Evolutionary conservation across 2,888 invertebrate species (phyloP).

Genomic region (Hydraecia micacea): DNA sequence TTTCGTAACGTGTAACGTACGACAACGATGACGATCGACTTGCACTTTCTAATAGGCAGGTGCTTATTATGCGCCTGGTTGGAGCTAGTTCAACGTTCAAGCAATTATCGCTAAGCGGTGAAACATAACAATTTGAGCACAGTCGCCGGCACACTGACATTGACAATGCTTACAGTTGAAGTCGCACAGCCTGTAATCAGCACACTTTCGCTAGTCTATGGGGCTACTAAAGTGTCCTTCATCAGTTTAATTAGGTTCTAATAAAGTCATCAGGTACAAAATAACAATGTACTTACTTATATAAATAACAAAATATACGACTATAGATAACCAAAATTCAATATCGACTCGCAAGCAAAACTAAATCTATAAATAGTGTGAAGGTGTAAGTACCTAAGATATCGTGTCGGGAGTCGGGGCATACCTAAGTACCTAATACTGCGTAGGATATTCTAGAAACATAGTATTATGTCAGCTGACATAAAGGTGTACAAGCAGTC

Average conservation of each 20-base stretch:
- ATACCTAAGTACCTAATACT: not conserved
- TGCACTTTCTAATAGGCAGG: conserved; percentile 79
- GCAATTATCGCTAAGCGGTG: conserved; percentile 79
- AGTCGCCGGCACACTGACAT: conserved; percentile 80
- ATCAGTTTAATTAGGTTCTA: conserved; percentile 3
- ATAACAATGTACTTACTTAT: not conserved
- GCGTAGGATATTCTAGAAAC: conserved; percentile 3
- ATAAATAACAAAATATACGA: not conserved
- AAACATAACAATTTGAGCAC: conserved; percentile 79
- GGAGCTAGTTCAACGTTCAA: conserved; percentile 72
- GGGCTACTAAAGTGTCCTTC: conserved; percentile 36
- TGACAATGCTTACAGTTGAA: conserved; percentile 75
- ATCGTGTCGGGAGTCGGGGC: not conserved
- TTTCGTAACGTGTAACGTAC: conserved; percentile 62
- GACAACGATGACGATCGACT: conserved; percentile 68
- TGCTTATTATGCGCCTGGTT: conserved; percentile 75
- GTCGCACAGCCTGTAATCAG: conserved; percentile 75
- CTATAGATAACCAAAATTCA: not conserved
- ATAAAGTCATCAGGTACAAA: not conserved
- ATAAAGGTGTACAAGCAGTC: conserved; percentile 28
- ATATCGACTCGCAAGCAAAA: conserved; percentile 43
- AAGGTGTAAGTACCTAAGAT: conserved; percentile 7
- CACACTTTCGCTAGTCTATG: conserved; percentile 72
- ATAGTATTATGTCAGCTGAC: conserved; percentile 23
- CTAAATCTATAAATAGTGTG: conserved; percentile 1